These are phyloP conservation scores for Poliocrania exsul DNA, from an alignment of 2,797 vertebrate species.

Conservation along the genomic window DNA sequence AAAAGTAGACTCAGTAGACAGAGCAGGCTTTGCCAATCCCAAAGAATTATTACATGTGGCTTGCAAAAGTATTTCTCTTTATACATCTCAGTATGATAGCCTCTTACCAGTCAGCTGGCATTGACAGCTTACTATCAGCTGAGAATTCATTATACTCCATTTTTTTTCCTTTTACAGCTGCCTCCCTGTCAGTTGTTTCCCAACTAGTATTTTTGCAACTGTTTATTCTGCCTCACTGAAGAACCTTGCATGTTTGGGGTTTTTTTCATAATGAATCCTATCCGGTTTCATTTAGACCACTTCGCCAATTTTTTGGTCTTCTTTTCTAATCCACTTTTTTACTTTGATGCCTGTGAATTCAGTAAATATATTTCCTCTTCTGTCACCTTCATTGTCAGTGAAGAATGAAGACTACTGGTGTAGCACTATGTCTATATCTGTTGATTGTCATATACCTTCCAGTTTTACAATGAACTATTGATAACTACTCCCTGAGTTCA, in stretches of 20 bases:
- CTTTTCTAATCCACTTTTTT: background rate
- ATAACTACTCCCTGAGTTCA: background rate
- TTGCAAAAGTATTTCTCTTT: conserved; percentile 2
- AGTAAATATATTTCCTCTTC: background rate
- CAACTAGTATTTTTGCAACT: background rate
- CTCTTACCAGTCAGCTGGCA: background rate
- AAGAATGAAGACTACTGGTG: background rate
- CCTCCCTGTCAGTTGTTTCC: background rate
- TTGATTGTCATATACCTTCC: background rate
- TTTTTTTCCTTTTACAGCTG: background rate
- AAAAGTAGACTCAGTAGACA: background rate
- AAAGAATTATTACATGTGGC: background rate
- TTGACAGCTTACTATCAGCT: background rate
- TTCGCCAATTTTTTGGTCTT: background rate
- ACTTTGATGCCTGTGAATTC: background rate
- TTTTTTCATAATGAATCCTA: background rate
- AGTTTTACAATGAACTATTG: background rate
- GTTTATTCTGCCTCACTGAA: background rate
- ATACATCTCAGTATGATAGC: background rate
- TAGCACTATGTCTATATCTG: background rate
- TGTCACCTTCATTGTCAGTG: background rate
- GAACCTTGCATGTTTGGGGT: background rate
- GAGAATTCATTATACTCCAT: background rate
- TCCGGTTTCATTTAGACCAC: background rate
- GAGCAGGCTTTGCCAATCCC: background rate